These are phyloP conservation scores for Pycnomerus fuliginosus DNA, from an alignment of 2,888 invertebrate genomes.

Conservation along the genomic window DNA sequence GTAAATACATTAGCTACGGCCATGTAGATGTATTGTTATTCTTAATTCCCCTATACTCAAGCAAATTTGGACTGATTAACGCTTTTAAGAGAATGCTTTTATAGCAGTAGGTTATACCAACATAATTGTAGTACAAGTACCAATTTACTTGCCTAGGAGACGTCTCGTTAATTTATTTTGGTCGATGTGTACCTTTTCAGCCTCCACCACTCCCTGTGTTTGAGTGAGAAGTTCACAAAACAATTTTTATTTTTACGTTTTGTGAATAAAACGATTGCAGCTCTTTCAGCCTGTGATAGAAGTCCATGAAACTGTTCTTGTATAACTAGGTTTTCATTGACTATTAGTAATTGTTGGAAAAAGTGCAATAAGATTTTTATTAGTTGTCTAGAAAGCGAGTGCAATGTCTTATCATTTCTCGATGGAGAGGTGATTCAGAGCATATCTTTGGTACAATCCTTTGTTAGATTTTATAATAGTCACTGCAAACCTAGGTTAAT, in stretches of 20 bases:
- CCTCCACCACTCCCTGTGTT: conserved; percentile 21
- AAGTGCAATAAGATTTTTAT: conserved; percentile 31
- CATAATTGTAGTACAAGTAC: conserved; percentile 45
- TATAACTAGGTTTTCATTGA: conserved; percentile 30
- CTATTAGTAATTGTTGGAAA: conserved; percentile 21
- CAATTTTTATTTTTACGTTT: conserved; percentile 6
- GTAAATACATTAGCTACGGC: conserved; percentile 37
- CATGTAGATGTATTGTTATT: conserved; percentile 36
- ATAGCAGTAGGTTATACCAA: conserved; percentile 29
- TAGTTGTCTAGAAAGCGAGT: conserved; percentile 30
- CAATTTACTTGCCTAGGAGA: conserved; percentile 45
- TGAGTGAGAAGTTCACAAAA: conserved; percentile 15
- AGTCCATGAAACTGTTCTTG: conserved; percentile 32
- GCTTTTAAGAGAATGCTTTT: conserved; percentile 40
- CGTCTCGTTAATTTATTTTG: conserved; percentile 21
- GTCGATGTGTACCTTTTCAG: conserved; percentile 26
- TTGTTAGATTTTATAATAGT: conserved; percentile 38
- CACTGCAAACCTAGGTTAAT: conserved; percentile 28
- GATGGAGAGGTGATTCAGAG: conserved; percentile 38
- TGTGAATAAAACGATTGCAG: conserved; percentile 31
- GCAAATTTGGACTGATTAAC: conserved; percentile 49
- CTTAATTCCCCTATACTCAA: conserved; percentile 39
- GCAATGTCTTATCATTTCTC: conserved; percentile 36
- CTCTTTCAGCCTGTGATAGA: conserved; percentile 53
- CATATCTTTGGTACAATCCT: conserved; percentile 45